A percentile compares a stretch with the other conserved stretches of the same genome.
These are phyloP conservation scores for Dasyurus viverrinus DNA, from an alignment of 2,113 vertebrate species.

Conservation along the genomic window DNA sequence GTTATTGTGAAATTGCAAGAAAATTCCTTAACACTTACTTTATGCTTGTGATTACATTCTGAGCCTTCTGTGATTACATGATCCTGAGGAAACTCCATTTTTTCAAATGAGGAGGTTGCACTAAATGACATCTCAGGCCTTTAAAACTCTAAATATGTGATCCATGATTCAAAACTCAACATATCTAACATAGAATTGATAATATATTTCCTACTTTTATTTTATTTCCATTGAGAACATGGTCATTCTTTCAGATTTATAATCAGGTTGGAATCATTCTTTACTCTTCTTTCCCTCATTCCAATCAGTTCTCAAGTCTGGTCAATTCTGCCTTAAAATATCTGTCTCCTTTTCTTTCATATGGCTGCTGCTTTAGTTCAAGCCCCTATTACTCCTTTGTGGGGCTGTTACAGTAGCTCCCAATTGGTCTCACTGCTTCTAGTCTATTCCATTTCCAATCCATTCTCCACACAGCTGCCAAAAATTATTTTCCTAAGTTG, in stretches of 20 bases:
- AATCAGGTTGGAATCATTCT: neutral
- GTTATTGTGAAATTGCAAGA: neutral
- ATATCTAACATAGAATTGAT: neutral
- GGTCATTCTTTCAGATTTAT: neutral
- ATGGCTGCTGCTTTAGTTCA: neutral
- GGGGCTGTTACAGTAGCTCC: neutral
- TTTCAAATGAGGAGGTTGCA: neutral
- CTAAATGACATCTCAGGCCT: neutral
- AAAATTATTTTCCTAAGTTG: neutral
- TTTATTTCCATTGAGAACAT: neutral
- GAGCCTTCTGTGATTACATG: neutral
- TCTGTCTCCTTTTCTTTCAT: neutral
- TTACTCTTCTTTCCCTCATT: neutral
- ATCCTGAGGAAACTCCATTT: neutral
- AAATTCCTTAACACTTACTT: neutral
- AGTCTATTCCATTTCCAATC: neutral
- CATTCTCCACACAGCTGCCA: neutral
- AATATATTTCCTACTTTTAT: neutral
- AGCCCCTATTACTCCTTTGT: neutral
- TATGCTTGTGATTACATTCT: neutral
- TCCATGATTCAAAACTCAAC: neutral
- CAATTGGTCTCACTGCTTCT: neutral
- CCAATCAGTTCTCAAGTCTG: neutral
- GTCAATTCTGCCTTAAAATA: neutral
- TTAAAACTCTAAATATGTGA: neutral